phyloP scores from a whole-genome alignment of 2,888 invertebrate species.

The Lasioglossum morio region DNA sequence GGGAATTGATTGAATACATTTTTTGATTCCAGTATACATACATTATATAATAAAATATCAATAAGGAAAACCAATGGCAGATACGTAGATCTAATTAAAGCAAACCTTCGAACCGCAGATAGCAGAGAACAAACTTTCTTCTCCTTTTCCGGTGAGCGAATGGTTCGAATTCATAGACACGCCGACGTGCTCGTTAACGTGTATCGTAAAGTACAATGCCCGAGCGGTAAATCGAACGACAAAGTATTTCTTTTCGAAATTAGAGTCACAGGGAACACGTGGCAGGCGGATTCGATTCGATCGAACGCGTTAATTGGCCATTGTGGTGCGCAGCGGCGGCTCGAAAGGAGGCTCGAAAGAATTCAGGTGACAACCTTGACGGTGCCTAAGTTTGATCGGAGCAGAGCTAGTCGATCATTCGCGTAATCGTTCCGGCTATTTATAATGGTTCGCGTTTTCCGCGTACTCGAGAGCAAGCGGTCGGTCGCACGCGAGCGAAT shows the following conservation, averaged over 20 bases:
- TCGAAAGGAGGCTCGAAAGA: not conserved
- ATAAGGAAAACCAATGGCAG: not conserved
- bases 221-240: not conserved
- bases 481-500: not conserved
- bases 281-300: not conserved
- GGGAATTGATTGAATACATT: no score
- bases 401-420: not conserved
- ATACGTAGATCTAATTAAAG: not conserved
- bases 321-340: not conserved
- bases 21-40: no score
- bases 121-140: not conserved
- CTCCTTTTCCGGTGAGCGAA: not conserved
- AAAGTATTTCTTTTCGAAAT: not conserved
- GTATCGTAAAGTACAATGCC: not conserved
- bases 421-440: not conserved
- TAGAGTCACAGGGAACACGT: not conserved
- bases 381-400: slow-evolving; percentile 1
- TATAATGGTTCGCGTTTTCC: slow-evolving; percentile 4
- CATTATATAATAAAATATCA: no score
- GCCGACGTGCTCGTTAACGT: not conserved
- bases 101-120: not conserved
- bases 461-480: not conserved
- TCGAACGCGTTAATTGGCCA: not conserved
- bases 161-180: not conserved
- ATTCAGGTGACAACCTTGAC: slow-evolving; percentile 10